phyloP scores from a whole-genome alignment of 2,113 vertebrate species.

The Sylvia atricapilla region DNA sequence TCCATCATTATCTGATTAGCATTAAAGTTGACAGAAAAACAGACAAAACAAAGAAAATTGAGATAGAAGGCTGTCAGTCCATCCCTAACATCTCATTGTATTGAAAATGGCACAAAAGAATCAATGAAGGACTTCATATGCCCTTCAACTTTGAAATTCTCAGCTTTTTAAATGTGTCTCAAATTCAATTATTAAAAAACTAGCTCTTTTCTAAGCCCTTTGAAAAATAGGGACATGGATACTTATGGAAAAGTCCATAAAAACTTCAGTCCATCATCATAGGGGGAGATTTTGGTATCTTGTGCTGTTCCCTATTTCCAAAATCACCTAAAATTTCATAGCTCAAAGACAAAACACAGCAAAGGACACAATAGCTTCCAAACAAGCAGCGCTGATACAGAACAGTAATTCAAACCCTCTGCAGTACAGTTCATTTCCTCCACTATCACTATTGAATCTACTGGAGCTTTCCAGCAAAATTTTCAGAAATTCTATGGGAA shows the following conservation, averaged over 20 bases:
- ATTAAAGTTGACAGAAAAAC: neutral
- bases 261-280: neutral
- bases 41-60: neutral
- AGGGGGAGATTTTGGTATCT: neutral
- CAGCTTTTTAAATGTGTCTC: neutral
- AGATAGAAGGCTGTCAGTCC: neutral
- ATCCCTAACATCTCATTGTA: neutral
- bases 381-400: neutral
- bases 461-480: neutral
- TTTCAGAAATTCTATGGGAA: neutral
- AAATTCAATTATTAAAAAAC: neutral
- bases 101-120: neutral
- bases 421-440: neutral
- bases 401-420: neutral
- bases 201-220: neutral
- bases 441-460: neutral
- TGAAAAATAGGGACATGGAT: neutral
- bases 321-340: neutral
- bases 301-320: neutral
- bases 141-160: neutral
- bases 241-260: neutral
- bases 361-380: neutral
- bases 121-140: neutral
- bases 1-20: neutral
- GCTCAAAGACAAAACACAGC: neutral